Base-by-base conservation (phyloP, 1,140 invertebrate species). In the Cryptotermes secundus region DNA sequence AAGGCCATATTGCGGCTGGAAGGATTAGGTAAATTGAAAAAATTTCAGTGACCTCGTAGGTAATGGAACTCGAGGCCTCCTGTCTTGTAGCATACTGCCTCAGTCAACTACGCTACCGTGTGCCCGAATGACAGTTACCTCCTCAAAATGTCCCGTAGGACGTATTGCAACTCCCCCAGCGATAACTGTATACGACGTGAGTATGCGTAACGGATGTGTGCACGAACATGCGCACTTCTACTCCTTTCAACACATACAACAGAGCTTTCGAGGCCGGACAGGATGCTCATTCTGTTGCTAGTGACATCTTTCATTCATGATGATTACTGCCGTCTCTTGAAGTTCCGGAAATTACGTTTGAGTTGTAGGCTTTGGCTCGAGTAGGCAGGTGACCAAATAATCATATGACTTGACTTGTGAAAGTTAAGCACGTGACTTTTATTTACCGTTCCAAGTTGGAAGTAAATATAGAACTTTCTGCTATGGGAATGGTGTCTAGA, bases 321-420 rank as follows among this genome's bases (percentile, higher is more conserved):
- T 6, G 6, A 72, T 72, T 72, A 72, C 59, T 31, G 14, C n/a
- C 59, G 16, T 72, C 12, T 38, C n/a, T n/a, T 59, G 1, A 16
- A 31, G 4, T 3, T 72, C n/a, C n/a, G 59, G 59, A 72, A 31
- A 26, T 72, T 31, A 72, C 59, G 59, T 65, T 6, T 26, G 6
- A 9, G 59, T 31, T 72, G 6, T n/a, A 31, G 7, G 59, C 2
- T n/a, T 72, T 72, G 3, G 59, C 26, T 31, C 59, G 59, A 72
- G 81, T 45, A 26, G n/a, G 81, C 81, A 82, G 38, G 42, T 82
- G 81, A 82, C 81, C 81, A 53, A 83, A 79, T 72, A 83, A 83
- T 83, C 83, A 83, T 83, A 72, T 65, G 72, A 65, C 72, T 83
- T 36, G 72, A 83, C 53, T 83, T 83, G 83, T 83, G 83, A 83